Evolutionary conservation across 2,797 vertebrate genomes (phyloP).

Genomic region (Meriones psammophilus): DNA sequence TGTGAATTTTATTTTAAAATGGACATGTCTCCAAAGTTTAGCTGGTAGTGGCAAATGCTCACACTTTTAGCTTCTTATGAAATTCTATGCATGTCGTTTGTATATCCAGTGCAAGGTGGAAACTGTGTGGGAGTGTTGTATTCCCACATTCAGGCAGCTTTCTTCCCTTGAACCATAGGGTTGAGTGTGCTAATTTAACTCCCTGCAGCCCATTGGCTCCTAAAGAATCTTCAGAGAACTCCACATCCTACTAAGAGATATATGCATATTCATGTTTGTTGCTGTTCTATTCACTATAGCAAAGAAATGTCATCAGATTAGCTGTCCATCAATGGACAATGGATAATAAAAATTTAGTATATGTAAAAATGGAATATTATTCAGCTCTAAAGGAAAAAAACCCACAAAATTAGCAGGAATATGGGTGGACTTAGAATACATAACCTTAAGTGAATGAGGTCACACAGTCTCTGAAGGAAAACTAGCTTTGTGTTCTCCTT

Average conservation of each 20-base stretch:
- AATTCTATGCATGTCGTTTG: conserved; percentile 2
- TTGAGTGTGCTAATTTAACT: not conserved
- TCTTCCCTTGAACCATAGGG: not conserved
- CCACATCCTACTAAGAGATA: not conserved
- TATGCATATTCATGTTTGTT: not conserved
- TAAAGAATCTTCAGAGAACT: not conserved
- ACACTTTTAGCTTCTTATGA: conserved; percentile 20
- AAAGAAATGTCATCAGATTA: not conserved
- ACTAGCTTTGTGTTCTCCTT: not conserved
- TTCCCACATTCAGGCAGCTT: not conserved
- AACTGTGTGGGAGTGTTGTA: not conserved
- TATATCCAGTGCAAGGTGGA: not conserved
- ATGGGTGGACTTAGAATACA: not conserved
- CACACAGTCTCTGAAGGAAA: not conserved
- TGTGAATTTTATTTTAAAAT: not conserved
- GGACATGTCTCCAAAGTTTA: not conserved
- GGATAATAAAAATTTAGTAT: not conserved
- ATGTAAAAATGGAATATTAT: not conserved
- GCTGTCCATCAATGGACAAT: not conserved
- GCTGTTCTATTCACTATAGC: not conserved
- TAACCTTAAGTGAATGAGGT: not conserved
- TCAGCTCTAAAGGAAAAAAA: not conserved
- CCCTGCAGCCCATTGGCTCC: not conserved
- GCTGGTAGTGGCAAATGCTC: not conserved
- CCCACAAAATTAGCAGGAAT: not conserved